Conservation (phyloP, 2,888 invertebrate genomes). For the Tetanocera ferruginea region DNA sequence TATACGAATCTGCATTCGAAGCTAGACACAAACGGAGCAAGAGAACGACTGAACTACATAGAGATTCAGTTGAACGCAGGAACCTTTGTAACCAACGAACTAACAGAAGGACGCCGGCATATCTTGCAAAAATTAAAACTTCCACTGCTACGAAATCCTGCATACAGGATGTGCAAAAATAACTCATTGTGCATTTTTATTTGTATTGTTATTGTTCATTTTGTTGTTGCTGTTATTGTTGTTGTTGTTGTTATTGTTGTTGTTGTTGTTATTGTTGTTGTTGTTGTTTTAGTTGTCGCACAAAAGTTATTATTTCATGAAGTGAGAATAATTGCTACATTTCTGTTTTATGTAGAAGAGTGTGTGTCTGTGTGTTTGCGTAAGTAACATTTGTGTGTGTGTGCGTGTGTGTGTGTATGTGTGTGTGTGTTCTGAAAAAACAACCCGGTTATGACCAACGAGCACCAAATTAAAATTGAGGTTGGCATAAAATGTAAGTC, state of each 20-base stretch:
- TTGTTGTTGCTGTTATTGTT: constrained; percentile 47
- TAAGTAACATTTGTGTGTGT: no score
- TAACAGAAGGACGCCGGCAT: not conserved
- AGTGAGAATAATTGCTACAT: constrained; percentile 65
- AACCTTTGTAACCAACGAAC: not conserved
- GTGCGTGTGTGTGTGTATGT: no score
- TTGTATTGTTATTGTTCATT: constrained; percentile 50
- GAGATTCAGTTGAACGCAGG: not conserved
- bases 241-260: constrained; percentile 34
- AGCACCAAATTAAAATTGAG: not conserved
- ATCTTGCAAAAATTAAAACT: constrained; percentile 22
- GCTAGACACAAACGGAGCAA: not conserved
- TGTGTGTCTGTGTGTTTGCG: no score
- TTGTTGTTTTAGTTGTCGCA: constrained; percentile 50
- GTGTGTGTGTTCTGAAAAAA: no score
- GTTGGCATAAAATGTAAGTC: not conserved
- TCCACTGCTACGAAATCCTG: constrained; percentile 1
- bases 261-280: constrained; percentile 39
- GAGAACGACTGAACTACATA: not conserved
- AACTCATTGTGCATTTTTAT: constrained; percentile 60
- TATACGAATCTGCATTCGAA: not conserved
- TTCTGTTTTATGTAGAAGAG: constrained; percentile 34
- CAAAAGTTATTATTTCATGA: constrained; percentile 65
- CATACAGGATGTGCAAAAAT: constrained; percentile 47
- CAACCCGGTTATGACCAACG: no score